Conservation (phyloP, 1,140 invertebrate genomes). For the Caerostris darwini region DNA sequence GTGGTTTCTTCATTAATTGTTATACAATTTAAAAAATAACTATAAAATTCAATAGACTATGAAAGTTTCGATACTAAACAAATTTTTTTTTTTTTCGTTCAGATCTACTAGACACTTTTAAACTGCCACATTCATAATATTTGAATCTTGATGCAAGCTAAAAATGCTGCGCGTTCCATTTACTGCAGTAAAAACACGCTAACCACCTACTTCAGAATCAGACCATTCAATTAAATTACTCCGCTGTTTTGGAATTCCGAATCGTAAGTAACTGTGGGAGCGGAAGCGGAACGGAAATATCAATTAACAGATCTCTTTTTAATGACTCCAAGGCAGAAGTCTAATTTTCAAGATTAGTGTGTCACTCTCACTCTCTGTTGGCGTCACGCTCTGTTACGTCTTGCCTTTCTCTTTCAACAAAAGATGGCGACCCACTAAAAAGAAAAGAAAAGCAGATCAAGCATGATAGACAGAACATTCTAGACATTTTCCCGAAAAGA, state of each 20-base stretch:
- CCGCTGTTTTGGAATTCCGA: constrained; percentile 45
- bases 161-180: too few species aligned
- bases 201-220: constrained; percentile 63
- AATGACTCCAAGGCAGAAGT: constrained; percentile 55
- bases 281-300: constrained; percentile 59
- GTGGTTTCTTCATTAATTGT: too few species aligned
- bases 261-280: background rate
- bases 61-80: too few species aligned
- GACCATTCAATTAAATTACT: constrained; percentile 71
- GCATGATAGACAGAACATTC: constrained; percentile 41
- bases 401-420: background rate
- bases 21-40: too few species aligned
- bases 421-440: constrained; percentile 34
- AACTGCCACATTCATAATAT: too few species aligned
- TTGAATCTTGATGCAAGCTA: too few species aligned
- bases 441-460: background rate
- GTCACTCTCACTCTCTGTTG: constrained; percentile 40
- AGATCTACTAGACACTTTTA: too few species aligned
- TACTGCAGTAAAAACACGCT: background rate
- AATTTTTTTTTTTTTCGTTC: too few species aligned
- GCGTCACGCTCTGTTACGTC: constrained; percentile 18
- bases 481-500: background rate
- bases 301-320: constrained; percentile 69
- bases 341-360: constrained; percentile 75
- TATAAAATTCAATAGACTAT: too few species aligned